Base-by-base conservation (phyloP, 2,888 invertebrate species). In the Scrobipalpa atriplicella region DNA sequence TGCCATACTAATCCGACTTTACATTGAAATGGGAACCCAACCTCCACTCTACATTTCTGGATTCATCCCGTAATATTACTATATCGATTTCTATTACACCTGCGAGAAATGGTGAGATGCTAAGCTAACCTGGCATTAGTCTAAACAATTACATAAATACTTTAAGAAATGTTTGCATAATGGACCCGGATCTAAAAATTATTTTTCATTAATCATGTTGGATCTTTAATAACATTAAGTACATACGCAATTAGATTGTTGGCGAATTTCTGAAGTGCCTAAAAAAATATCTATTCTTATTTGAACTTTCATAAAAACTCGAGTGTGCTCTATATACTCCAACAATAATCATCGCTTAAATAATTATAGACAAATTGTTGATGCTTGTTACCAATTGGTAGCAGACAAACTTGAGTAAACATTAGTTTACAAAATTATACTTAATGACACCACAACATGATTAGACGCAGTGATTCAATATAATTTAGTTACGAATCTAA, bases 391-490 rank as follows among this genome's bases (percentile, higher is more conserved):
- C n/a, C 51, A 51, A 63, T 47, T 47, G 47, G 47, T 47, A 47
- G 47, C 47, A 47, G 47, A 16, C 47, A 52, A 10, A 16, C 36
- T 52, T 52, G 63, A 16, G 63, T 38, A 63, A 63, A 63, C 63
- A 63, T 29, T 38, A 38, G 16, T 58, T 38, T 36, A 51, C 52
- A 8, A 52, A 63, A 63, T 70, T 29, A 66, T 54, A 64, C 41
- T 66, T 71, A 70, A 71, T 69, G 60, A 64, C 60, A 56, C 64
- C 18, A 19, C 43, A 66, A 52, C 61, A 66, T 63, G 64, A 70
- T 71, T 71, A 71, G 60, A 13, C 36, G 66, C 64, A 51, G 69
- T 71, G 71, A 71, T 71, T 70, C 67, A 69, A 54, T 67, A 71
- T 64, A 69, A 70, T 65, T 65, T 64, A 61, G 41, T 54, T 63